Evolutionary conservation across 2,888 invertebrate genomes (phyloP), one percentile per base, ranked within the genome.

Genomic region (Cylloceria caligata): DNA sequence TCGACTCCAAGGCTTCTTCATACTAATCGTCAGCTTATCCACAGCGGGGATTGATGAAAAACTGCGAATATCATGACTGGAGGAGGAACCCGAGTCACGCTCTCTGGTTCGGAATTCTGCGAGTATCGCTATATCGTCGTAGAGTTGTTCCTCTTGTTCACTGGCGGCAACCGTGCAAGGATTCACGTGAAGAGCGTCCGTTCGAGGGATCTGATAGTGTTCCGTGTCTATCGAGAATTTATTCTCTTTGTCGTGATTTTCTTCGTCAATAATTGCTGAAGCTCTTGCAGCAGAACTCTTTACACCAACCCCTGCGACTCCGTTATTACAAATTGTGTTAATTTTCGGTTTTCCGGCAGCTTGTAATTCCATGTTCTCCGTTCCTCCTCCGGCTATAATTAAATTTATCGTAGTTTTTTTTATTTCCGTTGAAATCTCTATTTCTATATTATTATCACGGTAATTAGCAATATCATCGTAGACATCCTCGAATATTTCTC

Each of bases 91-190:
- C 2, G 71, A 62, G 19, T 89, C 87, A 4, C 87, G 87, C 27
- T 86, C 88, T 4, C 87, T 86, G 3, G 88, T 85, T 2, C 87
- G 90, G 65, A 90, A 91, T 7, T 91, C 88, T 0, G 84, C 87
- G 0, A 90, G 83, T 7, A 90, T 83, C 7, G 87, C 90, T 3
- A 92, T 86, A 49, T 92, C 92, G 83, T 92, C 92, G 78, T 92
- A 92, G 3, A 91, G 64, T 45, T 89, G 87, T 11, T 92, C 90
- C 7, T 92, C 90, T 7, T 84, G 77, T 27, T 71, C 27, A 42
- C 34, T 30, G 57, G 3, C 7, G 24, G 78, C 21, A 45, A 74
- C 3, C 34, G 34, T 80, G 73, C 65, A 64, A 73, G 60, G 39
- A 52, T 77, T 39, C 1, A 71, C 47, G 42, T 57, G 52, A 13